These are phyloP conservation scores for Sceloporus undulatus DNA, from an alignment of 2,113 vertebrate species.

Conservation along the genomic window DNA sequence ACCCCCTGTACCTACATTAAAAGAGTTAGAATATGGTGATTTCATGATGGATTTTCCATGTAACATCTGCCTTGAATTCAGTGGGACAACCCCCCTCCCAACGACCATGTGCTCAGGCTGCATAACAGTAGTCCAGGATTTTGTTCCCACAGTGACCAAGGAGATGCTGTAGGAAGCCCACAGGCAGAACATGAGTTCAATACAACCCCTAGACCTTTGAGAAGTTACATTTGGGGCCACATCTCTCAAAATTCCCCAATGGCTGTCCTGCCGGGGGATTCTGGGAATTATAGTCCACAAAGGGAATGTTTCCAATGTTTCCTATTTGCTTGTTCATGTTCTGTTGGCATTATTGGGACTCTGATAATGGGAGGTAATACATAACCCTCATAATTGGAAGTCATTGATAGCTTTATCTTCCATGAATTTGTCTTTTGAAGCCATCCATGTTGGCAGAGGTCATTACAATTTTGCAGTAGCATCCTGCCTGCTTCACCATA, in stretches of 20 bases:
- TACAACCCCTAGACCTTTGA: too few species aligned
- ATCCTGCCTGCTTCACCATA: neutral
- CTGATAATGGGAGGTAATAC: neutral
- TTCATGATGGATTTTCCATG: neutral
- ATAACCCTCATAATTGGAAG: neutral
- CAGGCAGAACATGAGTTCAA: too few species aligned
- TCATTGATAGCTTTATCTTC: neutral
- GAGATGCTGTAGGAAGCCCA: neutral
- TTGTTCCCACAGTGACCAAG: neutral
- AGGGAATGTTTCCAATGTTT: too few species aligned
- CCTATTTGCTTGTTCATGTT: too few species aligned
- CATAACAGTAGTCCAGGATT: neutral
- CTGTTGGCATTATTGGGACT: neutral
- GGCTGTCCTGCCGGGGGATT: too few species aligned
- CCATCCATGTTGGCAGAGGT: too few species aligned
- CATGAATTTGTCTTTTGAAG: neutral
- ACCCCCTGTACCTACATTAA: neutral
- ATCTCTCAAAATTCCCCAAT: too few species aligned
- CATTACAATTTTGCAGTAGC: neutral
- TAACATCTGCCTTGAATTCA: neutral
- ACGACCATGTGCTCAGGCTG: neutral
- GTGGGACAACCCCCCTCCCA: neutral
- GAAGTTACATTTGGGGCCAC: too few species aligned
- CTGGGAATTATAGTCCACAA: too few species aligned
- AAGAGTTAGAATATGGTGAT: neutral